Conservation (phyloP, 1,140 invertebrate genomes). For the Augochlora pura region DNA sequence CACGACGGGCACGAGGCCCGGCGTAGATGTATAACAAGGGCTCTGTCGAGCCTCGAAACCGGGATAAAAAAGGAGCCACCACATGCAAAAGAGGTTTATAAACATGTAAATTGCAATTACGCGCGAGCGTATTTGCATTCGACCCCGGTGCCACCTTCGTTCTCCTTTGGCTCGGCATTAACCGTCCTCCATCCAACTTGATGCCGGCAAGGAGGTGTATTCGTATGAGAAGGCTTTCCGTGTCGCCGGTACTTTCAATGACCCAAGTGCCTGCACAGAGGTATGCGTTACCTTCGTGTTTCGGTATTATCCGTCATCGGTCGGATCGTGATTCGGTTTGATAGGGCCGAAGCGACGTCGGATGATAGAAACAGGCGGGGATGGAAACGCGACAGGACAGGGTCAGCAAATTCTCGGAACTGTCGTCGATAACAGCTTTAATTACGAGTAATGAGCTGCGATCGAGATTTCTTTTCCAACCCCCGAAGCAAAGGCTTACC, state of each 20-base stretch:
- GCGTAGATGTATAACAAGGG: constrained; percentile 19
- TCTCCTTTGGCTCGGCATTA: constrained; percentile 25
- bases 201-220: not conserved
- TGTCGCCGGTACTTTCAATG: constrained; percentile 12
- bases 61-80: not conserved
- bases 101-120: constrained; percentile 65
- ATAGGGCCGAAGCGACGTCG: not conserved
- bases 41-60: constrained; percentile 7
- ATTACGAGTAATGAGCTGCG: not conserved
- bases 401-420: not conserved
- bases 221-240: constrained; percentile 14
- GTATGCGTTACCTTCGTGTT: constrained; percentile 21
- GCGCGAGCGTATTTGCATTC: constrained; percentile 54
- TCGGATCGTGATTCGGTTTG: constrained; percentile 6
- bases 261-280: not conserved
- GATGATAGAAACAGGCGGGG: not conserved
- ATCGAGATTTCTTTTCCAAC: not conserved
- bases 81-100: constrained; percentile 57
- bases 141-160: constrained; percentile 27
- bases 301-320: constrained; percentile 15
- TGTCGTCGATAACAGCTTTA: constrained; percentile 14
- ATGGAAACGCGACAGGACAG: not conserved
- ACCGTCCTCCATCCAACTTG: constrained; percentile 3
- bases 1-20: no score
- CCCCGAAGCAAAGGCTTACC: no score